Evolutionary conservation across 2,113 vertebrate genomes (phyloP).

Genomic region (Irena cyanogastra): DNA sequence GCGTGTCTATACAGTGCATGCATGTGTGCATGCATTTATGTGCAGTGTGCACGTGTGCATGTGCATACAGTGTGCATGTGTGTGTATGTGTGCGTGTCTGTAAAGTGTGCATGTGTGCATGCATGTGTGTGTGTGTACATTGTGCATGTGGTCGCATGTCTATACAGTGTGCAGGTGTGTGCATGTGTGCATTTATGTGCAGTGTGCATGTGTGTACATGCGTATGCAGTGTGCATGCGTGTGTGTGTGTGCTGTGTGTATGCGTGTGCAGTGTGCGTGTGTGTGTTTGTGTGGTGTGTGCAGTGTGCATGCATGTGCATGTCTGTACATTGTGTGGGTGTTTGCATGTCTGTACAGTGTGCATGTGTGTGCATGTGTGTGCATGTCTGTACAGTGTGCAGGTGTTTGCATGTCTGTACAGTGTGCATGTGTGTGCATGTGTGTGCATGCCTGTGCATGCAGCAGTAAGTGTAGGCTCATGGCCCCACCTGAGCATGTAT

Average conservation of each 20-base stretch:
- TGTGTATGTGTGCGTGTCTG: background rate
- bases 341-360: background rate
- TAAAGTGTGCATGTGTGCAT: no score
- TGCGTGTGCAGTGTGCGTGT: background rate
- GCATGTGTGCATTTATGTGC: no score
- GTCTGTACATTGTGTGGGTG: no score
- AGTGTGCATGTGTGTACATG: background rate
- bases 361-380: background rate
- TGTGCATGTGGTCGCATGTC: no score
- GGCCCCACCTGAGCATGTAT: no score
- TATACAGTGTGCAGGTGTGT: background rate
- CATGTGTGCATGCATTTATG: background rate
- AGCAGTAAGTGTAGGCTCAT: rapidly evolving
- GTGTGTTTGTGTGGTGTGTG: background rate
- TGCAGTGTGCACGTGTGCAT: background rate
- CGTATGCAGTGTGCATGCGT: background rate
- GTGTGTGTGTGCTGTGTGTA: background rate
- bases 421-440: background rate
- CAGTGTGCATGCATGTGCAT: no score
- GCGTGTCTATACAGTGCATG: background rate
- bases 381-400: background rate
- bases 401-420: background rate
- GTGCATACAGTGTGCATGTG: background rate
- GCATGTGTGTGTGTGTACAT: no score
- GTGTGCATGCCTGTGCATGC: background rate